Percentiles rank a stretch among this genome's conserved stretches.
Evolutionary conservation across 2,113 vertebrate species (phyloP).

Genomic region (Erythrocebus patas): DNA sequence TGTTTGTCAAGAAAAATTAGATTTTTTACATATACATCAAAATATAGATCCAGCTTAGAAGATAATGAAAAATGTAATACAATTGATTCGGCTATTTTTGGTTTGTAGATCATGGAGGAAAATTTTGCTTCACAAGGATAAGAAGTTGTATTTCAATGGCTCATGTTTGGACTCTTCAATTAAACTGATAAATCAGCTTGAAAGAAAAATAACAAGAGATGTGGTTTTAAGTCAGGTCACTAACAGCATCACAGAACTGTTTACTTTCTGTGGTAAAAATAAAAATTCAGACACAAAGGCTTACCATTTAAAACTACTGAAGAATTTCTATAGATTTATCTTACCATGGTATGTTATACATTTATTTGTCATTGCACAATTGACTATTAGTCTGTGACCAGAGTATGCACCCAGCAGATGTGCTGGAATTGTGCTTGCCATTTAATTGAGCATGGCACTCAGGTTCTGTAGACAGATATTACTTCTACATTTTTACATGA

Average conservation of each 20-base stretch:
- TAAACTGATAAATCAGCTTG: background rate
- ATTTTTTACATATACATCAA: background rate
- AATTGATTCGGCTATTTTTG: background rate
- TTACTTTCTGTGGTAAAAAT: conserved; percentile 11
- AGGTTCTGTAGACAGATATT: background rate
- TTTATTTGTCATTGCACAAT: conserved; percentile 5
- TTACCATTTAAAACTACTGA: background rate
- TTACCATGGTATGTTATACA: background rate
- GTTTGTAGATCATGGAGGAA: background rate
- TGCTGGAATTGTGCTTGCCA: background rate
- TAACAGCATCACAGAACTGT: background rate
- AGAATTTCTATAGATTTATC: background rate
- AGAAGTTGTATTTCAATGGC: background rate
- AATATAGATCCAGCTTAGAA: background rate
- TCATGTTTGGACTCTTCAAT: conserved; percentile 7
- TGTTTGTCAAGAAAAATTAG: background rate
- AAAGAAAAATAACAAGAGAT: background rate
- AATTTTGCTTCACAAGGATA: background rate
- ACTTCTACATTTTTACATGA: conserved; percentile 33
- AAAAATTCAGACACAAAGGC: background rate
- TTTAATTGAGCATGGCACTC: conserved; percentile 29
- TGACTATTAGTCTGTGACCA: conserved; percentile 24
- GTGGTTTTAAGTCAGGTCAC: background rate
- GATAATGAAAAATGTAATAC: background rate
- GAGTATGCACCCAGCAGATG: conserved; percentile 3